Percentiles rank a stretch among this genome's conserved stretches.
Conservation (phyloP, 2,888 invertebrate species). For the Agonum fuliginosum region DNA sequence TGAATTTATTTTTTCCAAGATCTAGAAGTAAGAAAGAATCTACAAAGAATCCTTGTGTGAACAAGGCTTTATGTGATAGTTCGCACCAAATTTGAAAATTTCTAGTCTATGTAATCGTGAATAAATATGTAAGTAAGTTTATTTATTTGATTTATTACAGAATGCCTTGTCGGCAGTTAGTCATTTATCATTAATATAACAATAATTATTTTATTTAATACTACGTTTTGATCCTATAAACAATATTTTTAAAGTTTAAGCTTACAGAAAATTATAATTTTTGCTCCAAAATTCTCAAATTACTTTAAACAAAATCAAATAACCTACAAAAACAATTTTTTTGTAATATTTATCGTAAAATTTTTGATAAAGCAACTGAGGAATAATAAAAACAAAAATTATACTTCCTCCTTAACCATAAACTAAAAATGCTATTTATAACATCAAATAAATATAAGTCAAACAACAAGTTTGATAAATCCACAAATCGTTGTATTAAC, state of each 20-base stretch:
- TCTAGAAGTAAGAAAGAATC: no score
- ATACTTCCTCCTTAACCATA: no score
- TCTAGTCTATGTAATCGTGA: background rate
- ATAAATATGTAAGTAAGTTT: background rate
- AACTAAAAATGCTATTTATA: no score
- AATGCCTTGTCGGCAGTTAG: background rate
- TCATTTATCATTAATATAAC: background rate
- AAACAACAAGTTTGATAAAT: background rate
- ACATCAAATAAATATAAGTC: no score
- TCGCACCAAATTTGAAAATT: no score
- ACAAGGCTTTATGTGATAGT: no score
- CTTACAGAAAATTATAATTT: no score
- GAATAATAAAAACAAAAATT: background rate
- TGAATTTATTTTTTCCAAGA: no score
- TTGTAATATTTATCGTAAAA: background rate
- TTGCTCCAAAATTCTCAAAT: background rate
- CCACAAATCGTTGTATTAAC: background rate
- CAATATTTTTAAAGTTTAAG: background rate
- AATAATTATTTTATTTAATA: conserved; percentile 1
- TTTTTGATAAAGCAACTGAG: background rate
- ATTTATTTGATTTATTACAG: background rate
- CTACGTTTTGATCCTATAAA: background rate
- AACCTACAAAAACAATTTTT: background rate
- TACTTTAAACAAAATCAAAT: conserved; percentile 1
- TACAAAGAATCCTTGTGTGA: no score